Base-by-base conservation (phyloP, 2,113 vertebrate genomes). In the Oostethus manadensis region DNA sequence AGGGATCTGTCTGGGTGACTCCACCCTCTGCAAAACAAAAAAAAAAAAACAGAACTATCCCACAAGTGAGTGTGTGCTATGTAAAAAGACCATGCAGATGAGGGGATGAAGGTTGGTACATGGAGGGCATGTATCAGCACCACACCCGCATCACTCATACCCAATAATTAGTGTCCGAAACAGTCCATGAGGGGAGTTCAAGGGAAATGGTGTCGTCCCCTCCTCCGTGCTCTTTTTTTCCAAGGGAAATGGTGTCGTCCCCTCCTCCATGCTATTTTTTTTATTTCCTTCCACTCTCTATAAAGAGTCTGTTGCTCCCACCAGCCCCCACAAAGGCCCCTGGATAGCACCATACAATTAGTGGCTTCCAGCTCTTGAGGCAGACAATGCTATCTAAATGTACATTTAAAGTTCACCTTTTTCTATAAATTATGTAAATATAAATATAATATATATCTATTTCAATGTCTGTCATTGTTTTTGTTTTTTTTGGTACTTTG, bases 331-430 rank as follows among this genome's bases (percentile, higher is more conserved):
- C 76, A 64, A 40, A 60, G 44, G 64, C 71, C 80, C 68, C 68
- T 64, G 57, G 47, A 82, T 77, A 80, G 80, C 78, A 89, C 66
- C 76, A 73, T 89, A 68, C 82, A 90, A 88, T 88, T 90, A 87
- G 80, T 83, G 86, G 68, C 71, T 80, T 67, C 60, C 64, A 66
- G 38, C 74, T 70, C 70, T 51, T 61, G 57, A 63, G 61, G 51
- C 56, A 61, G 60, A 78, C 57, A 61, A 59, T 55, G 67, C 58
- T 46, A 73, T 68, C 58, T 56, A 60, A 62, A 66, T 67, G 35
- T 53, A 35, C 20, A 51, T 44, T 38, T 33, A 33, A 33, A 3
- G 56, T 18, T 7, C 3, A 18, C 22, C 15, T 63, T 38, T 66
- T 51, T 62, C 40, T 13, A 4, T 67, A n/a, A 33, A 7, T 33